Evolutionary conservation across 2,113 vertebrate species (phyloP).

Genomic region (Typhlomys cinereus): DNA sequence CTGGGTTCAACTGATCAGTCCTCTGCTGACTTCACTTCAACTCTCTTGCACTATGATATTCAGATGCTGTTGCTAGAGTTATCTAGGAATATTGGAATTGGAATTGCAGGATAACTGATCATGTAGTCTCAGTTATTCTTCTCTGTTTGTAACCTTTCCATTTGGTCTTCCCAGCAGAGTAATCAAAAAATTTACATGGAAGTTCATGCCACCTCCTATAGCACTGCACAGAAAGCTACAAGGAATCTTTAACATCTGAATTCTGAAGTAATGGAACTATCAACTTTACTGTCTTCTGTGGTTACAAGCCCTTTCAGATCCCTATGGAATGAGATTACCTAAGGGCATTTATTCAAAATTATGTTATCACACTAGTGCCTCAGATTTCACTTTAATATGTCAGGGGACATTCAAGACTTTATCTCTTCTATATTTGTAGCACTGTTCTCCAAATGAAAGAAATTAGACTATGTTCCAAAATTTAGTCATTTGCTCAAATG

Average conservation of each 20-base stretch:
- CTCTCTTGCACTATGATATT: background rate
- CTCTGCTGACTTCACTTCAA: background rate
- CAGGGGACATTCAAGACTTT: background rate
- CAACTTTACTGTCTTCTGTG: background rate
- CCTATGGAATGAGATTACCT: background rate
- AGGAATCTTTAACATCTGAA: background rate
- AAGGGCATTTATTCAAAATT: background rate
- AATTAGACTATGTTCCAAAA: background rate
- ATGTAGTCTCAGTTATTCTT: background rate
- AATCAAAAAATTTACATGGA: background rate
- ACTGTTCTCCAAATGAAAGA: background rate
- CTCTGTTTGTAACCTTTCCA: background rate
- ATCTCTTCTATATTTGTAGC: background rate
- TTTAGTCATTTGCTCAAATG: background rate
- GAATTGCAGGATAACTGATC: too few relatives aligned
- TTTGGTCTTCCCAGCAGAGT: background rate
- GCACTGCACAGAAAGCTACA: background rate
- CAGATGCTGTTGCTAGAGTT: too few relatives aligned
- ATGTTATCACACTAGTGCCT: background rate
- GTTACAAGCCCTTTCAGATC: background rate
- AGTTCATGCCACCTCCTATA: background rate
- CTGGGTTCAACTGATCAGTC: background rate
- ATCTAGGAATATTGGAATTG: too few relatives aligned
- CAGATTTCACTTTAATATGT: background rate
- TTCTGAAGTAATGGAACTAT: background rate